phyloP scores from a whole-genome alignment of 37 sponge, comb jelly and placozoan species.

The Geodia barretti region DNA sequence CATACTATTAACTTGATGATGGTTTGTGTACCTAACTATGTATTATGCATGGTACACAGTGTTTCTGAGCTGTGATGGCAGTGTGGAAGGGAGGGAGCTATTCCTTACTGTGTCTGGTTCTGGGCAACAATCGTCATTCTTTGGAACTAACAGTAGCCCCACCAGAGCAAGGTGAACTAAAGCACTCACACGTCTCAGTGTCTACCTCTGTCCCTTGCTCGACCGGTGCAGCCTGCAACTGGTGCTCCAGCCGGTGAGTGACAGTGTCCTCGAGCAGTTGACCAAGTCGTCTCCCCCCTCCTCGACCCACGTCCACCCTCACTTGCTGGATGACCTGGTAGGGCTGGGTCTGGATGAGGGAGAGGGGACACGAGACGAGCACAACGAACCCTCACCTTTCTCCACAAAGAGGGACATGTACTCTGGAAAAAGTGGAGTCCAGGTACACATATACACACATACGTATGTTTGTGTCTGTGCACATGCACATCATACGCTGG shows the following conservation, averaged over 20 bases:
- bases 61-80: slow-evolving; percentile 54
- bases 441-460: background rate
- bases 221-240: slow-evolving; percentile 22
- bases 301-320: background rate
- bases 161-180: background rate
- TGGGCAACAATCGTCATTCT: background rate
- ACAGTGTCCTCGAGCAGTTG: slow-evolving; percentile 34
- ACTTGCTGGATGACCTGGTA: background rate
- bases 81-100: slow-evolving; percentile 27
- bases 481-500: no score
- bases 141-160: background rate
- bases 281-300: background rate
- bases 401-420: slow-evolving; percentile 35
- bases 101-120: slow-evolving; percentile 21
- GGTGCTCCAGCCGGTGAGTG: slow-evolving; percentile 23
- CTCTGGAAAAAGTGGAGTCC: background rate
- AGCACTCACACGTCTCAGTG: background rate
- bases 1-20: background rate
- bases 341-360: background rate
- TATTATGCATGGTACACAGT: slow-evolving; percentile 13
- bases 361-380: background rate
- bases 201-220: no score
- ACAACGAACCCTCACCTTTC: slow-evolving; percentile 47
- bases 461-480: background rate
- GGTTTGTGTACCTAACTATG: background rate